Base-by-base conservation (phyloP, 1,140 invertebrate genomes). In the Drosophila malerkotliana region DNA sequence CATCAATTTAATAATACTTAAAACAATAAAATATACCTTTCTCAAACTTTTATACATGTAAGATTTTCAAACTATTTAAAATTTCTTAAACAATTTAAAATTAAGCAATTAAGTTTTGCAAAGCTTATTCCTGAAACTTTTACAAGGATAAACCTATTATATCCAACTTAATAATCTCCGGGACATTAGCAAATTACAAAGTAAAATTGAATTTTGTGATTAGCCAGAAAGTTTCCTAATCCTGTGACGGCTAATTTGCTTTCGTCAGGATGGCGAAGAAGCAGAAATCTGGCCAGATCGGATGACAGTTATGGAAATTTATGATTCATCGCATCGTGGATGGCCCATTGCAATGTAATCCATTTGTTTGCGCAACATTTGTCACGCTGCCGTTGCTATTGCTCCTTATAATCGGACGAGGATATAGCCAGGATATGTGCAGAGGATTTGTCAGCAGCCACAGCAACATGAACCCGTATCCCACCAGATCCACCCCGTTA, bases 341-440 rank as follows among this genome's bases (percentile, higher is more conserved):
- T 44, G 64, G 61, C 41, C 54, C 63, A 62, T 57, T 68, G 63
- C 75, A 77, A 67, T 64, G 72, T 77, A 82, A 87, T 79, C 83
- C 83, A 88, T 88, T 88, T 88, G 84, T 88, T 88, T 88, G 84
- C 84, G 83, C 83, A 88, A 88, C 83, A 88, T 88, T 88, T 88
- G 84, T 83, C 72, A 88, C 79, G 72, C 79, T 79, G 62, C 72
- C 61, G 21, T 37, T 55, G 47, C 32, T 44, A 9, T 15, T 4
- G 69, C 51, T 73, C 52, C 59, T 73, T 52, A 44, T 41, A 4
- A 14, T 34, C 26, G 41, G 39, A 39, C 58, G 45, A 69, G 77
- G 58, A 78, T 78, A 47, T 59, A 51, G 10, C n/a, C 53, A 47
- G 61, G 30, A 66, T 44, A 47, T 72, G 68, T 53, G 52, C 58